phyloP scores from a whole-genome alignment of 2,888 invertebrate genomes.

The Ormyrus thymus region DNA sequence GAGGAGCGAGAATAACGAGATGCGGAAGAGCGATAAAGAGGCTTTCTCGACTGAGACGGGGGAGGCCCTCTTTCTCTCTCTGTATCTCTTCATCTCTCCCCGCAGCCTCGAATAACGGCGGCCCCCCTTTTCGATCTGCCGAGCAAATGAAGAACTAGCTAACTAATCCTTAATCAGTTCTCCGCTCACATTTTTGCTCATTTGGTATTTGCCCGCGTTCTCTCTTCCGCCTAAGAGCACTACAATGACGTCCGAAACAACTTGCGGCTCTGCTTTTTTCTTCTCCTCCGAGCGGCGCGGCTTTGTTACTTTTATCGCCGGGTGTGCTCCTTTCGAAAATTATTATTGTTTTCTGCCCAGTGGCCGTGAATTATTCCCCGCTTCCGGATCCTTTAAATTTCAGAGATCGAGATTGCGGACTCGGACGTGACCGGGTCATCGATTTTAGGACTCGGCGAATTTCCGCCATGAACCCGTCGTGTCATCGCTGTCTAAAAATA shows the following conservation, averaged over 20 bases:
- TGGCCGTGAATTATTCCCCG: too few species aligned
- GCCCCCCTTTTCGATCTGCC: not conserved
- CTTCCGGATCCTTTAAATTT: too few species aligned
- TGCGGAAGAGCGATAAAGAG: constrained; percentile 53
- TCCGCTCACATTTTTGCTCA: constrained; percentile 46
- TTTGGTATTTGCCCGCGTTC: constrained; percentile 27
- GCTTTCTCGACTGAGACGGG: constrained; percentile 25
- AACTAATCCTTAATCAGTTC: constrained; percentile 54
- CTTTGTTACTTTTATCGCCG: too few species aligned
- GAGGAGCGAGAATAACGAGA: constrained; percentile 54
- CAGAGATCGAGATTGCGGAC: not conserved
- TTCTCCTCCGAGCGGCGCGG: too few species aligned
- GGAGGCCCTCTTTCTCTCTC: constrained; percentile 52
- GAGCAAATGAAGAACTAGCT: constrained; percentile 42
- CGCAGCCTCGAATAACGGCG: constrained; percentile 34
- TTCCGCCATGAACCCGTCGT: too few species aligned
- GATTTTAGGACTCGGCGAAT: too few species aligned
- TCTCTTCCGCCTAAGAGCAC: not conserved
- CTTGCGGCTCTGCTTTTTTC: not conserved
- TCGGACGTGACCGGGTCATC: not conserved
- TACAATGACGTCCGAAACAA: constrained; percentile 33
- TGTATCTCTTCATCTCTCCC: constrained; percentile 31
- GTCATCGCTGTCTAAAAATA: too few species aligned
- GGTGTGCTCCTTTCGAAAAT: too few species aligned
- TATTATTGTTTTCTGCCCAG: too few species aligned